Base-by-base conservation (phyloP, 2,113 vertebrate species). In the Actenoides lindsayi region DNA sequence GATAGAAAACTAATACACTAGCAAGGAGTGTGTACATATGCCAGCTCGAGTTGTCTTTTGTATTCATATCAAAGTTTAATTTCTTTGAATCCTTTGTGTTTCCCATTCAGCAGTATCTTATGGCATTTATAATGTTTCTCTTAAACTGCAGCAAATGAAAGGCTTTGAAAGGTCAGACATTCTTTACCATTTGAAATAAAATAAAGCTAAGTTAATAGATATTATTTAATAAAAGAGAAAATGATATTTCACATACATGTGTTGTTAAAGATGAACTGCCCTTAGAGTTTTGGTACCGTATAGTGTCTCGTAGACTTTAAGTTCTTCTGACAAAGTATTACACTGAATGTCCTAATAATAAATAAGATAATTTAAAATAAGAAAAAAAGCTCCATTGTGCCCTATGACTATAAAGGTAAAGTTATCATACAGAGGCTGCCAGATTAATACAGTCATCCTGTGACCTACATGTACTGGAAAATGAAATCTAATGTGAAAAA, bases 81-180 rank as follows among this genome's bases (percentile, higher is more conserved):
- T 97, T 98, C 96, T 97, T 97, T 81, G 96, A 94, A 95, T 97
- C 95, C 83, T 97, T 57, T 73, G 80, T 91, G 96, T 96, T 98
- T 95, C 96, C 95, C 74, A 44, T 81, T 89, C 89, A 65, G n/a
- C 79, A 28, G 78, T 77, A 63, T 95, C 95, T 93, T 54, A 89
- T 93, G 97, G 96, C 97, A 97, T 98, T 98, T 98, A 91, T 97
- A 95, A 96, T 71, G 90, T 94, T 95, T 95, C 95, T 92, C 89
- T 96, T 91, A 96, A 97, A 96, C 96, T 62, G 54, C 79, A 89
- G 95, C 94, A 96, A 89, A 81, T 56, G 92, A 81, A 96, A 87
- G 69, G 70, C 23, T 89, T 57, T 69, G 89, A 98, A 98, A 98
- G 98, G 98, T 98, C 98, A 98, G 91, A 31, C 67, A 63, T 96